These are phyloP conservation scores for Cisticola juncidis DNA, from an alignment of 2,113 vertebrate species.

Conservation along the genomic window DNA sequence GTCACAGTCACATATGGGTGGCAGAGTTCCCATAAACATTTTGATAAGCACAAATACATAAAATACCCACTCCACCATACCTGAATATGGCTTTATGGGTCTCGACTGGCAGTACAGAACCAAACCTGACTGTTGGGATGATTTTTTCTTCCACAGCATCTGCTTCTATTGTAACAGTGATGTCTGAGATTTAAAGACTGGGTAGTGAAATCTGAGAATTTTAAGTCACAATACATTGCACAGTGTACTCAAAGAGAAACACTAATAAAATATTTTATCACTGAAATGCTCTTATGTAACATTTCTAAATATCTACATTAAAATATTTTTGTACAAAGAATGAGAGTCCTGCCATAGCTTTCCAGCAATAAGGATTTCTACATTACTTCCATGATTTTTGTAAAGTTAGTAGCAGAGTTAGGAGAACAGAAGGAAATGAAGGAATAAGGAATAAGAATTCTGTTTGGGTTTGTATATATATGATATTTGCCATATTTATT, in stretches of 20 bases:
- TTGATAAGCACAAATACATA: neutral
- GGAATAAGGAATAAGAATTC: neutral
- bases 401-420: neutral
- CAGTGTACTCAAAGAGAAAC: constrained; percentile 14
- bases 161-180: neutral
- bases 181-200: neutral
- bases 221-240: neutral
- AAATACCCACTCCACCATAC: neutral
- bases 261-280: constrained; percentile 57
- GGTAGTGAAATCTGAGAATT: neutral
- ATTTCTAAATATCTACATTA: constrained; percentile 16
- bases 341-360: neutral
- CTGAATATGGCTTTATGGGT: neutral
- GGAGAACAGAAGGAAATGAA: neutral
- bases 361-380: constrained; percentile 40
- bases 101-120: neutral
- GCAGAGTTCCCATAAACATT: neutral
- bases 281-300: constrained; percentile 36
- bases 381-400: neutral
- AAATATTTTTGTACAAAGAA: constrained; percentile 38
- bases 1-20: neutral
- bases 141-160: neutral
- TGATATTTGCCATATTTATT: neutral
- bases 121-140: neutral
- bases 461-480: neutral